Evolutionary conservation across 2,113 vertebrate species (phyloP).

Genomic region (Brachypteracias leptosomus): DNA sequence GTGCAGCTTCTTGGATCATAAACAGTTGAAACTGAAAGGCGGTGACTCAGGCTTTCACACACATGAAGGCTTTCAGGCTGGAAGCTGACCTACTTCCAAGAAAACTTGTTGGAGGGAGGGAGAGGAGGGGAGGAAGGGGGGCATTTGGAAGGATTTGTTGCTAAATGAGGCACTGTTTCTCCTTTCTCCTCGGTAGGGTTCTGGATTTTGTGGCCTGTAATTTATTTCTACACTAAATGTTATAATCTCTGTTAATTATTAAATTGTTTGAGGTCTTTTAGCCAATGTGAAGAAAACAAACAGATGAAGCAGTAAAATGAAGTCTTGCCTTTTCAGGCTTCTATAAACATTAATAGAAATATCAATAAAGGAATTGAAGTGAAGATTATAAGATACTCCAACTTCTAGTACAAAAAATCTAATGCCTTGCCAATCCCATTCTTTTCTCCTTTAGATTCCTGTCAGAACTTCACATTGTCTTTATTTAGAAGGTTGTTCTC

Average conservation of each 20-base stretch:
- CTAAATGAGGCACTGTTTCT: not conserved
- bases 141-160: not conserved
- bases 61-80: not conserved
- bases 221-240: not conserved
- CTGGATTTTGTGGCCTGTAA: not conserved
- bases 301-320: not conserved
- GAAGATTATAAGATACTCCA: not conserved
- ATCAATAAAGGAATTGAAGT: not conserved
- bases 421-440: not conserved
- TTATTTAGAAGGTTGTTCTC: not conserved
- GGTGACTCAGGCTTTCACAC: not conserved
- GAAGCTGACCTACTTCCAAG: conserved; percentile 32
- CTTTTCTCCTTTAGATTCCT: not conserved
- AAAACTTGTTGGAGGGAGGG: not conserved
- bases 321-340: not conserved
- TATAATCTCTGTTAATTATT: not conserved
- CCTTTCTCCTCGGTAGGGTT: not conserved
- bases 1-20: not conserved
- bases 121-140: not conserved
- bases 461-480: not conserved
- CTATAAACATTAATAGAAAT: not conserved
- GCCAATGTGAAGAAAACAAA: not conserved
- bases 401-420: not conserved
- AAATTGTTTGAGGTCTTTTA: not conserved
- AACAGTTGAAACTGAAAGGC: not conserved